phyloP scores from a whole-genome alignment of 2,888 invertebrate species.

The Loripinus fragilis region DNA sequence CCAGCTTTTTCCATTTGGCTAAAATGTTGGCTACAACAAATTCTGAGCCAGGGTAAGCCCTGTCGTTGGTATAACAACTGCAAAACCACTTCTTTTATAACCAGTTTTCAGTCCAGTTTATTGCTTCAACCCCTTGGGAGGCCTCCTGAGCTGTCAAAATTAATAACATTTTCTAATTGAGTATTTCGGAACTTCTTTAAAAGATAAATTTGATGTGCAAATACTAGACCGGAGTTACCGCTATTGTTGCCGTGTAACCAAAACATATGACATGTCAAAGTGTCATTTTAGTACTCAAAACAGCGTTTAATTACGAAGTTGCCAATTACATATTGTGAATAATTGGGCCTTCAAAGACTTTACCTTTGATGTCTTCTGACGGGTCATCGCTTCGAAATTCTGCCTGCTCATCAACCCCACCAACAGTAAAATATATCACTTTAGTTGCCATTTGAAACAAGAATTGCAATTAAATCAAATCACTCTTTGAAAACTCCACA shows the following conservation, averaged over 20 bases:
- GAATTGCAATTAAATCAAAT: not conserved
- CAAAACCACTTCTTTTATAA: too few relatives aligned
- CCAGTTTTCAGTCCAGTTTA: too few relatives aligned
- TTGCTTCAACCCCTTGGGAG: too few relatives aligned
- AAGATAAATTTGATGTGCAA: too few relatives aligned
- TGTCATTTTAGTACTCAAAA: not conserved
- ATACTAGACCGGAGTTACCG: not conserved
- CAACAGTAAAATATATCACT: slow-evolving; percentile 80
- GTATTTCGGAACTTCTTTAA: too few relatives aligned
- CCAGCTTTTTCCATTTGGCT: too few relatives aligned
- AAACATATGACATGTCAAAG: not conserved
- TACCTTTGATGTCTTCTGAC: slow-evolving; percentile 80
- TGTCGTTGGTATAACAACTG: too few relatives aligned
- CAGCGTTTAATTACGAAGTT: not conserved
- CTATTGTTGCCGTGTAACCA: not conserved
- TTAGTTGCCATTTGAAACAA: slow-evolving; percentile 78
- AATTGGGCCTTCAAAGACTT: slow-evolving; percentile 14
- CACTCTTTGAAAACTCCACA: slow-evolving; percentile 10
- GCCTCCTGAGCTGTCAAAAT: not conserved
- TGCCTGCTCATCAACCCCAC: slow-evolving; percentile 78
- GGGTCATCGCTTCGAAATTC: slow-evolving; percentile 79
- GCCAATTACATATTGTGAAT: not conserved
- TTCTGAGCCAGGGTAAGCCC: too few relatives aligned
- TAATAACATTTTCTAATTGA: too few relatives aligned
- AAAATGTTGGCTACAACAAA: too few relatives aligned